A percentile compares a stretch with the other conserved stretches of the same genome.
These are phyloP conservation scores for Imbricaverruca yamaguchii DNA, from an alignment of 2,888 invertebrate species.

Conservation along the genomic window DNA sequence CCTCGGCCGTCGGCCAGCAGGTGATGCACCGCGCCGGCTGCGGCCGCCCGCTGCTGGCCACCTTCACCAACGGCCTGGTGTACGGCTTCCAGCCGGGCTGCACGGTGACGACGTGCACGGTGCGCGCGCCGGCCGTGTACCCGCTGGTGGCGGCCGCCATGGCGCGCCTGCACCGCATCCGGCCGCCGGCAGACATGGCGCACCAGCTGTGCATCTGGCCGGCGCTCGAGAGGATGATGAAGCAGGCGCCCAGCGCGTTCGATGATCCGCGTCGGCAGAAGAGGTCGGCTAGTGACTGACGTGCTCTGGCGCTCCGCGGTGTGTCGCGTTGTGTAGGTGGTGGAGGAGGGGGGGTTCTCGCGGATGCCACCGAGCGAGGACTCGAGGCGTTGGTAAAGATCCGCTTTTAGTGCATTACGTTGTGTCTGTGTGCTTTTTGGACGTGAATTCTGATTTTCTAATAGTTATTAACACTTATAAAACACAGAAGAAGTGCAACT, in stretches of 20 bases:
- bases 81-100: conserved; percentile 72
- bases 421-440: no score
- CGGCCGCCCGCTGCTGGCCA: conserved; percentile 79
- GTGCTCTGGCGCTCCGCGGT: no score
- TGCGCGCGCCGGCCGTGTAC: conserved; percentile 58
- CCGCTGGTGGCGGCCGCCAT: conserved; percentile 68
- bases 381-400: no score
- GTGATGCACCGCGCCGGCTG: conserved; percentile 63
- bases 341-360: neutral
- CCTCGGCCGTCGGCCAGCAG: conserved; percentile 37
- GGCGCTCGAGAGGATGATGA: conserved; percentile 26
- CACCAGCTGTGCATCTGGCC: neutral
- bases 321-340: neutral
- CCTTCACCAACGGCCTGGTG: conserved; percentile 86
- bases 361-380: no score
- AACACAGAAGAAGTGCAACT: no score
- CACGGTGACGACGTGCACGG: conserved; percentile 59
- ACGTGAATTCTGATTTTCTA: no score
- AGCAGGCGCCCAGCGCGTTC: conserved; percentile 33
- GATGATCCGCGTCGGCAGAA: conserved; percentile 55
- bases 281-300: conserved; percentile 50
- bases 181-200: no score
- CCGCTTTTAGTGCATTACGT: no score
- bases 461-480: no score
- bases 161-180: conserved; percentile 65